Base-by-base conservation (phyloP, 2,797 vertebrate genomes). In the Diceros bicornis region DNA sequence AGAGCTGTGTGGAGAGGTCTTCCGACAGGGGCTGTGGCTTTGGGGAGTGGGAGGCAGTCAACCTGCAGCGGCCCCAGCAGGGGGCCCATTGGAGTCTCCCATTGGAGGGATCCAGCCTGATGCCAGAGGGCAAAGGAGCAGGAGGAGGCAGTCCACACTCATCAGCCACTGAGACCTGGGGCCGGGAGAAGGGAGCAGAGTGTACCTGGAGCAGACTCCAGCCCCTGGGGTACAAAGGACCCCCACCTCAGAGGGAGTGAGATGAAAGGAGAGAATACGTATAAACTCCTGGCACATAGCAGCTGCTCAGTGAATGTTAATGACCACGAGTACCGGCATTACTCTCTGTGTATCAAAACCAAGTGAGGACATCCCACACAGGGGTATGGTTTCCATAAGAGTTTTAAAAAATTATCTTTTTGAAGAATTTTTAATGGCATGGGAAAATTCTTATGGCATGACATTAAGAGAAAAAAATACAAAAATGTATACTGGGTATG, bases 401-500 rank as follows among this genome's bases (percentile, higher is more conserved):
- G 21, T 66, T 61, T 75, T 83, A 7, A 13, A 64, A 90, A 90
- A 74, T 25, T 69, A 52, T n/a, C 18, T 52, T 77, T 79, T 91
- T 95, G 68, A 96, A 89, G 57, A 89, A 89, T 89, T 96, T 82
- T 95, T 87, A 72, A 78, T 86, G 82, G 66, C 62, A 66, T 16
- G 16, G n/a, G 25, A 62, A 96, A 78, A 88, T 86, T 86, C 47
- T 89, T 82, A 89, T 13, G 34, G 11, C 21, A 68, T 61, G 81
- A 90, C 44, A 75, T 37, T 78, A 78, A 83, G 69, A 62, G 62
- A 47, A 91, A 94, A 89, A 91, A 59, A 68, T 41, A 29, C n/a
- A 44, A 78, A 81, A 59, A 41, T 91, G 13, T 61, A 37, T 81
- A n/a, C 52, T 88, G 52, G 27, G 6, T 41, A 47, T 44, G 20